Conservation (phyloP, 2,888 invertebrate species). For the Helicoverpa assulta region DNA sequence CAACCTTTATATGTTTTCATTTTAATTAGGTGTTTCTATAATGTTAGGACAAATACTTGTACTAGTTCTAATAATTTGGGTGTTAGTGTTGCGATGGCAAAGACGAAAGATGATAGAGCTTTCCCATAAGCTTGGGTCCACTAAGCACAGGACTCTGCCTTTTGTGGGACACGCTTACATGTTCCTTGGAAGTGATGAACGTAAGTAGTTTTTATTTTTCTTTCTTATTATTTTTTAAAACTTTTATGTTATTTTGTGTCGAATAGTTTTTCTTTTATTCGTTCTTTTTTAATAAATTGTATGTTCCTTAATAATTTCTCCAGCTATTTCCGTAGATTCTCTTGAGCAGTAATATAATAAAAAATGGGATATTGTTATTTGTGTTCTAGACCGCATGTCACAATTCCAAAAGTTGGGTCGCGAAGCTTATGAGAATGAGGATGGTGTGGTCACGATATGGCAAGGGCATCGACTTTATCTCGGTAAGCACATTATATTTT, state of each 20-base stretch:
- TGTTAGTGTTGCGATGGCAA: slow-evolving; percentile 55
- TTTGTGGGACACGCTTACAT: slow-evolving; percentile 64
- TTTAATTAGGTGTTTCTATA: background rate
- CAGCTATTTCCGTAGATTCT: too few relatives aligned
- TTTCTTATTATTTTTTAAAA: background rate
- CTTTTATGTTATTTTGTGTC: too few relatives aligned
- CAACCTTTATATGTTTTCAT: background rate
- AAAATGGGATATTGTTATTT: background rate
- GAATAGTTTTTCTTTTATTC: too few relatives aligned
- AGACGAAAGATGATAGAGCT: slow-evolving; percentile 56
- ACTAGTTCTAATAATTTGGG: slow-evolving; percentile 52
- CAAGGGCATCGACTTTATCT: slow-evolving; percentile 54
- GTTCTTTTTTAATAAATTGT: too few relatives aligned
- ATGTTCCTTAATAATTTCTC: too few relatives aligned
- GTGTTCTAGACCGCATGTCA: slow-evolving; percentile 63
- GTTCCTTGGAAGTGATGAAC: slow-evolving; percentile 64
- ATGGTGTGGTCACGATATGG: slow-evolving; percentile 56
- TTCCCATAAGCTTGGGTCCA: slow-evolving; percentile 44
- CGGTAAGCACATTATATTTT: slow-evolving; percentile 20
- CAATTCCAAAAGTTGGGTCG: slow-evolving; percentile 59
- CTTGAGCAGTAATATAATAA: too few relatives aligned
- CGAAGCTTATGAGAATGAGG: slow-evolving; percentile 64
- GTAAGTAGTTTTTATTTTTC: slow-evolving; percentile 29
- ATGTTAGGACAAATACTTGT: slow-evolving; percentile 52
- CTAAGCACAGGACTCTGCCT: slow-evolving; percentile 50